Evolutionary conservation across 2,888 invertebrate species (phyloP).

Genomic region (Cecidostiba fungosa): DNA sequence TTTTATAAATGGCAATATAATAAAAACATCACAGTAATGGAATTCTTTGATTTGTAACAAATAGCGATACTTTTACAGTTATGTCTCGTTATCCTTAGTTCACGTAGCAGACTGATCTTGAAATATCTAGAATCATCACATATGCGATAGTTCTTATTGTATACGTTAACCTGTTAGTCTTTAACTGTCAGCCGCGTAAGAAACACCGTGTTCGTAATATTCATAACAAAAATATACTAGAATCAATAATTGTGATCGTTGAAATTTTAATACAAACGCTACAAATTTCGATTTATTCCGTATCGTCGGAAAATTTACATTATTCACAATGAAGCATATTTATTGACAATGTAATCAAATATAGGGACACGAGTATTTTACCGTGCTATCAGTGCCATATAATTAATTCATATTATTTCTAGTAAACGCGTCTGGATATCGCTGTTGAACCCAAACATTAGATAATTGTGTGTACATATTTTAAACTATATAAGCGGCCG

Average conservation of each 20-base stretch:
- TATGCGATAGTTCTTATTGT: neutral
- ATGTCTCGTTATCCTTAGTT: too few relatives aligned
- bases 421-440: neutral
- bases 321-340: neutral
- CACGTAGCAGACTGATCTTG: neutral
- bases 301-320: neutral
- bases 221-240: neutral
- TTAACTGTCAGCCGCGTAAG: neutral
- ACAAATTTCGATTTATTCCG: neutral
- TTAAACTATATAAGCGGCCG: conserved; percentile 17
- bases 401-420: neutral
- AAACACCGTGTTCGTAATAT: neutral
- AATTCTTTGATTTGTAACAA: too few relatives aligned
- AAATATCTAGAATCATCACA: neutral
- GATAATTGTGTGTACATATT: conserved; percentile 32
- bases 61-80: too few relatives aligned
- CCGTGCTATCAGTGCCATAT: neutral
- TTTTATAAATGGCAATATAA: neutral
- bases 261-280: neutral
- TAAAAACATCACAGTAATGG: neutral
- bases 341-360: neutral
- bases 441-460: conserved; percentile 15
- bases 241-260: neutral
- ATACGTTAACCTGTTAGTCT: neutral
- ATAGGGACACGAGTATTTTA: neutral